phyloP scores from a whole-genome alignment of 2,888 invertebrate genomes.

The Idaea aversata region DNA sequence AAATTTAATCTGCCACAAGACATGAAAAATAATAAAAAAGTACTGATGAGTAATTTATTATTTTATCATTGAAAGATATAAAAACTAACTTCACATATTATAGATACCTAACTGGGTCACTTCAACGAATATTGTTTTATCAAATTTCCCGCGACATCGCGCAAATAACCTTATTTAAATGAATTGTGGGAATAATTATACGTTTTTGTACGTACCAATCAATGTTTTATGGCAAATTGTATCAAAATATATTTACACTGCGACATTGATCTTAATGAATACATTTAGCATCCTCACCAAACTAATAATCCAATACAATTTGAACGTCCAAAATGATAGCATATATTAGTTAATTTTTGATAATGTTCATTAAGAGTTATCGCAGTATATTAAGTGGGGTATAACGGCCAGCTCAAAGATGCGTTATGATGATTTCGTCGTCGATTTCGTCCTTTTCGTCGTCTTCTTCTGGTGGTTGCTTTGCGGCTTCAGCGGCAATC shows the following conservation, averaged over 20 bases:
- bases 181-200: constrained; percentile 28
- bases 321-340: constrained; percentile 16
- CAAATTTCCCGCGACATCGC: not conserved
- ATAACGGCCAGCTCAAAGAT: constrained; percentile 78
- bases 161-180: constrained; percentile 16
- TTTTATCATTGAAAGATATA: not conserved
- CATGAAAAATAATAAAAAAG: not conserved
- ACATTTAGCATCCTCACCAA: not conserved
- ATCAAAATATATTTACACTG: not conserved
- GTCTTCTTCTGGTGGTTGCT: constrained; percentile 87
- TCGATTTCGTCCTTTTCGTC: constrained; percentile 94
- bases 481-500: constrained; percentile 82
- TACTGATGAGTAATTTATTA: not conserved
- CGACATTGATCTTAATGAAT: constrained; percentile 2
- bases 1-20: not conserved
- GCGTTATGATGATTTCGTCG: constrained; percentile 93
- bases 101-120: not conserved
- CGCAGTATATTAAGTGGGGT: constrained; percentile 6
- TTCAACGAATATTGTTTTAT: not conserved
- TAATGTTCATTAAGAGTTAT: constrained; percentile 10
- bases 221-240: constrained; percentile 32
- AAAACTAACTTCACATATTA: not conserved
- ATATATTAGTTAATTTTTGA: constrained; percentile 15
- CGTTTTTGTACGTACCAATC: constrained; percentile 34
- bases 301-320: no score